These are phyloP conservation scores for Redunca redunca DNA, from an alignment of 2,113 vertebrate genomes.

Conservation along the genomic window DNA sequence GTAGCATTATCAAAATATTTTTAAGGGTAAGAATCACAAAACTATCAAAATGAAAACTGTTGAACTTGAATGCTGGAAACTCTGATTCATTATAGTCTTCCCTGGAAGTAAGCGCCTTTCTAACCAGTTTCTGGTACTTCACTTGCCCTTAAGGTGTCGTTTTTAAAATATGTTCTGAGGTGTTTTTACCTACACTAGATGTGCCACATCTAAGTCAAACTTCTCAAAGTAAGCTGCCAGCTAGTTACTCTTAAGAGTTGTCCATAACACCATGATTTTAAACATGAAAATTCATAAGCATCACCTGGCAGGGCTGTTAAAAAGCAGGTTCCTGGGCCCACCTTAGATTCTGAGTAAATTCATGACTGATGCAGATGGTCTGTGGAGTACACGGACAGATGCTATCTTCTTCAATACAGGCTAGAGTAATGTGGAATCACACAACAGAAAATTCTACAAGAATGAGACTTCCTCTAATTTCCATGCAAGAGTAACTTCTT, in stretches of 20 bases:
- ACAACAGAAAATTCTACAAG: background rate
- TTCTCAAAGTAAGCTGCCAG: slow-evolving; percentile 1
- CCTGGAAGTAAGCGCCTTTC: background rate
- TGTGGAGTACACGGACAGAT: background rate
- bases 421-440: background rate
- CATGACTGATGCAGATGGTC: background rate
- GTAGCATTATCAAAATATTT: background rate
- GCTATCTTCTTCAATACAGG: background rate
- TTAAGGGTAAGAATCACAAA: background rate
- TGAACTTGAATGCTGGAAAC: background rate
- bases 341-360: background rate
- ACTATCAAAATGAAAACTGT: background rate
- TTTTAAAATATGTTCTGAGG: background rate
- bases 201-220: background rate
- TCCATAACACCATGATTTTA: background rate
- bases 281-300: background rate
- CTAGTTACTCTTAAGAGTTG: background rate
- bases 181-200: background rate
- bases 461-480: background rate
- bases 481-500: background rate
- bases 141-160: background rate
- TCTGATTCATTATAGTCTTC: background rate
- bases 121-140: background rate
- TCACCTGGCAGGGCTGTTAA: background rate
- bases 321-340: background rate